Evolutionary conservation across 2,888 invertebrate genomes (phyloP).

Genomic region (Heliconius charithonia): DNA sequence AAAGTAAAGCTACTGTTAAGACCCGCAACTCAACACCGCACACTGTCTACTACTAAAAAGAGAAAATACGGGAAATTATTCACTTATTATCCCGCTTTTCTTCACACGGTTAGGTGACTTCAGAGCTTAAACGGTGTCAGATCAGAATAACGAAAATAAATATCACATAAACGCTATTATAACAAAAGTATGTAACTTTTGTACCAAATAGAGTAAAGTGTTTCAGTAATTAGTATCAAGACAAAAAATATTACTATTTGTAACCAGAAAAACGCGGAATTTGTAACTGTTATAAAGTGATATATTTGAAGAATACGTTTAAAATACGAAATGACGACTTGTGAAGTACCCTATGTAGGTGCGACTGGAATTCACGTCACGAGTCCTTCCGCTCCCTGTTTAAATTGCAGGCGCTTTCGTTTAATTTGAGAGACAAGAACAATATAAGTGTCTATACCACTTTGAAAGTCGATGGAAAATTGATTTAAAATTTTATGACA

Average conservation of each 20-base stretch:
- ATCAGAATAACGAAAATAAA: too few relatives aligned
- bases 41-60: too few relatives aligned
- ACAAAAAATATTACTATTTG: neutral
- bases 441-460: neutral
- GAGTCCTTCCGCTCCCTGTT: slow-evolving; percentile 2
- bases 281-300: slow-evolving; percentile 11
- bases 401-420: slow-evolving; percentile 17
- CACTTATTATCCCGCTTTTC: too few relatives aligned
- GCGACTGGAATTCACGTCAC: slow-evolving; percentile 21
- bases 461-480: neutral
- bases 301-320: slow-evolving; percentile 6
- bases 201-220: neutral
- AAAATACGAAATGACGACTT: slow-evolving; percentile 14
- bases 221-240: neutral
- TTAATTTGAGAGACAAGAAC: slow-evolving; percentile 6
- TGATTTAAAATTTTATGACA: neutral
- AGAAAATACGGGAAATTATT: too few relatives aligned
- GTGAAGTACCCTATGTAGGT: slow-evolving; percentile 7
- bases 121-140: too few relatives aligned
- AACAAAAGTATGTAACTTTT: neutral
- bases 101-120: too few relatives aligned
- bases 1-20: too few relatives aligned
- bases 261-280: neutral
- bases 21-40: too few relatives aligned
- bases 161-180: neutral